Conservation (phyloP, 2,113 vertebrate genomes). For the Misgurnus mizolepis region DNA sequence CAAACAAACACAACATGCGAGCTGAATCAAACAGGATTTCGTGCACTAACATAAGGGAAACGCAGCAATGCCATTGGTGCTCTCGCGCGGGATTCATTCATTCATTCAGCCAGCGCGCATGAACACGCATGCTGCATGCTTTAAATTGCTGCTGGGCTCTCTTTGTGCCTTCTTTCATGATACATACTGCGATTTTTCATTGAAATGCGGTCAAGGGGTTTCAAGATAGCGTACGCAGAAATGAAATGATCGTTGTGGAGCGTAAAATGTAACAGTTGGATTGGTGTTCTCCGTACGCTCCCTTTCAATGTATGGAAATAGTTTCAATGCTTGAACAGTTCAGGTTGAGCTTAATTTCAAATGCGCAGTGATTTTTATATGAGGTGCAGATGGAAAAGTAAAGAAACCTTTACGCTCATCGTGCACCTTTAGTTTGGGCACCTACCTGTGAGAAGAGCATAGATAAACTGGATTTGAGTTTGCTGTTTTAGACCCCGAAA, state of each 20-base stretch:
- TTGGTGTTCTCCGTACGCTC: no score
- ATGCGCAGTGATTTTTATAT: not conserved
- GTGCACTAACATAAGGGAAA: slow-evolving; percentile 10
- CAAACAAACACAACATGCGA: slow-evolving; percentile 1
- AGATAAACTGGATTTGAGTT: slow-evolving; percentile 84
- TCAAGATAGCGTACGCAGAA: not conserved
- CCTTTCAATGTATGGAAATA: no score
- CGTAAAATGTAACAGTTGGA: not conserved
- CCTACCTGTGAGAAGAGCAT: slow-evolving; percentile 88
- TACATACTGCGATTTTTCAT: not conserved
- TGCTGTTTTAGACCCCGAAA: slow-evolving; percentile 89
- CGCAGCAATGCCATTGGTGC: not conserved
- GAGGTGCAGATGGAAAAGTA: not conserved
- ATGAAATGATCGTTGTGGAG: not conserved
- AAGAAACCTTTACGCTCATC: not conserved
- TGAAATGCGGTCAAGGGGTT: not conserved
- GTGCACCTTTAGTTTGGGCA: slow-evolving; percentile 32
- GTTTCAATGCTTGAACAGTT: not conserved
- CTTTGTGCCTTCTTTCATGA: slow-evolving; percentile 65
- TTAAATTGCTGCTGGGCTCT: slow-evolving; percentile 33
- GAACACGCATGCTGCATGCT: slow-evolving; percentile 53
- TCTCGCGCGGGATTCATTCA: slow-evolving; percentile 55
- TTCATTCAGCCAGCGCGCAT: slow-evolving; percentile 63
- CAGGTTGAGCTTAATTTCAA: not conserved
- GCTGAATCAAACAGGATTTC: not conserved